A percentile compares a stretch with the other conserved stretches of the same genome.
These are phyloP conservation scores for Pocillopora grandis DNA, from an alignment of 92 coral and sea anemone species.

Conservation along the genomic window DNA sequence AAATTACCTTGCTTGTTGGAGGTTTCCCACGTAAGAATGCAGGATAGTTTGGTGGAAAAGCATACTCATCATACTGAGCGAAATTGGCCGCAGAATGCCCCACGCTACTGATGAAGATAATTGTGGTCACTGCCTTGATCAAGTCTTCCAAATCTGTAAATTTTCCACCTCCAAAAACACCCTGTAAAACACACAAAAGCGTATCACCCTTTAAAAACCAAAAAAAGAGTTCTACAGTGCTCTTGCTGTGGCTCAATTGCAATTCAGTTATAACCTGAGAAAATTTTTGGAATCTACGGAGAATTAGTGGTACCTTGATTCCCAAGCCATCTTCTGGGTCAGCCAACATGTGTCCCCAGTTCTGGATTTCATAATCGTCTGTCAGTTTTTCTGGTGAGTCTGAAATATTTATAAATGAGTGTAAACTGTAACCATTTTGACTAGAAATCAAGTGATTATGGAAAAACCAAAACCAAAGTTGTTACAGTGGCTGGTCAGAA, in stretches of 20 bases:
- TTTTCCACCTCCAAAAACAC: conserved; percentile 89
- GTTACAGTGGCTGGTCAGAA: too few relatives aligned
- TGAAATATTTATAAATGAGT: neutral
- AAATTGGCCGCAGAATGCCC: conserved; percentile 97
- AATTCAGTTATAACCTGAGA: too few relatives aligned
- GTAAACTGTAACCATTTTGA: neutral
- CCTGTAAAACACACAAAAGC: conserved; percentile 44
- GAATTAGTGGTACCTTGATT: conserved; percentile 58
- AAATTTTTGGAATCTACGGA: too few relatives aligned
- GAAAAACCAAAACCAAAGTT: too few relatives aligned
- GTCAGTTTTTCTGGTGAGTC: conserved; percentile 77
- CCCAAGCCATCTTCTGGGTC: conserved; percentile 95
- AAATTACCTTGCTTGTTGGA: conserved; percentile 81
- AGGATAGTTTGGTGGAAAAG: conserved; percentile 96
- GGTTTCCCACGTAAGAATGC: conserved; percentile 94
- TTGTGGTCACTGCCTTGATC: conserved; percentile 74
- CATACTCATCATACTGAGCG: conserved; percentile 96
- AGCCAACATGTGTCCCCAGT: conserved; percentile 94
- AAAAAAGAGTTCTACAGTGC: neutral
- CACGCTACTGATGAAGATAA: conserved; percentile 92
- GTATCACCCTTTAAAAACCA: too few relatives aligned
- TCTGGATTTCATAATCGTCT: conserved; percentile 87
- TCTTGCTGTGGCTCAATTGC: too few relatives aligned
- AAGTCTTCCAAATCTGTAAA: conserved; percentile 80
- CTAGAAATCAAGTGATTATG: too few relatives aligned